phyloP scores from a whole-genome alignment of 2,797 vertebrate genomes.

The Erithacus rubecula region DNA sequence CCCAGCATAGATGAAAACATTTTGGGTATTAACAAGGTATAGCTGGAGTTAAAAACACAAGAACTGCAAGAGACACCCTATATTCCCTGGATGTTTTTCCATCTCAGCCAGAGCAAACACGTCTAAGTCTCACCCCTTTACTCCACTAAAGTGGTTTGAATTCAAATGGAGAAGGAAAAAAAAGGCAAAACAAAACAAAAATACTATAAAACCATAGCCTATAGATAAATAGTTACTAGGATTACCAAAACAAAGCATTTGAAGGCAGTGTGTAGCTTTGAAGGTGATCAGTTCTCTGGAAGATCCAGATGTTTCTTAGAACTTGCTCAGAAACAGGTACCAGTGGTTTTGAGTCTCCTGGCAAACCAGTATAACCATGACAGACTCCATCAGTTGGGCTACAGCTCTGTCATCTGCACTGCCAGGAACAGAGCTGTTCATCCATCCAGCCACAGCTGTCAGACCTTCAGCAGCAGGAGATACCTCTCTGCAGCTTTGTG shows the following conservation, averaged over 20 bases:
- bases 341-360: neutral
- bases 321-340: neutral
- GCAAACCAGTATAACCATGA: neutral
- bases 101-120: neutral
- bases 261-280: neutral
- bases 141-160: neutral
- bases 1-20: slow-evolving; percentile 1
- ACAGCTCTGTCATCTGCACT: neutral
- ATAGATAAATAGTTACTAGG: neutral
- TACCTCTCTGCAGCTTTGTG: neutral
- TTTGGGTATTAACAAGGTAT: neutral
- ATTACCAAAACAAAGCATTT: neutral
- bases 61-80: neutral
- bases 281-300: neutral
- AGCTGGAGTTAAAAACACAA: neutral
- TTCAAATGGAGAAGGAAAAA: neutral
- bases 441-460: neutral
- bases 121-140: neutral
- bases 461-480: neutral
- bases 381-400: neutral
- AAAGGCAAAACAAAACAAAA: neutral
- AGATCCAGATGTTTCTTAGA: neutral
- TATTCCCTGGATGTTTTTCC: neutral
- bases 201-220: neutral
- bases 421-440: neutral